Evolutionary conservation across 2,888 invertebrate species (phyloP).

Genomic region (Plebejus anna): DNA sequence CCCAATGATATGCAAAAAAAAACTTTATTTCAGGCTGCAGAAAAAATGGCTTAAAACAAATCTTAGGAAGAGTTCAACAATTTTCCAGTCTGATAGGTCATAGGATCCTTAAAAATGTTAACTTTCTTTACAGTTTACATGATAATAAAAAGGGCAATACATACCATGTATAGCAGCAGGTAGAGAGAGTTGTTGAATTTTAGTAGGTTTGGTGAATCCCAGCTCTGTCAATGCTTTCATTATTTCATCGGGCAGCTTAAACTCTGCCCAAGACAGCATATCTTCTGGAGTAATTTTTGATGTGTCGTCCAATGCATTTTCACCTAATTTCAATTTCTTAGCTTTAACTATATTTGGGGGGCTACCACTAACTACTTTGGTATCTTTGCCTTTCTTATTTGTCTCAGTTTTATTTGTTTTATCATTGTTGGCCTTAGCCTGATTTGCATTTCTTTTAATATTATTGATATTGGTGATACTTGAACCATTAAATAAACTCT

Average conservation of each 20-base stretch:
- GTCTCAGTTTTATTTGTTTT: neutral
- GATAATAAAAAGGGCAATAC: slow-evolving; percentile 7
- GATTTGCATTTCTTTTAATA: neutral
- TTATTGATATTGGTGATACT: neutral
- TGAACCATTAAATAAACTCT: slow-evolving; percentile 14
- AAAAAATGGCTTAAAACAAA: no score
- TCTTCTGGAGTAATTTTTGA: slow-evolving; percentile 61
- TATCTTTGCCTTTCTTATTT: neutral
- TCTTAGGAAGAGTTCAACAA: no score
- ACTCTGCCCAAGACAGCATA: slow-evolving; percentile 82
- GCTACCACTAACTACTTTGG: neutral
- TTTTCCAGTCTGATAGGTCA: no score
- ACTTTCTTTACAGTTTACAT: no score
- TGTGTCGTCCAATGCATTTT: slow-evolving; percentile 44
- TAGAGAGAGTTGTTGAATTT: slow-evolving; percentile 90
- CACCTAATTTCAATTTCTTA: slow-evolving; percentile 56
- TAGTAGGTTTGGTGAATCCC: slow-evolving; percentile 90
- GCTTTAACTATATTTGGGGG: slow-evolving; percentile 39
- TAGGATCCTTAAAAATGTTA: no score
- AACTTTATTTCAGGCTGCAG: no score
- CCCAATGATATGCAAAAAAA: no score
- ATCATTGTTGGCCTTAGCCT: neutral
- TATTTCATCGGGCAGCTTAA: slow-evolving; percentile 85
- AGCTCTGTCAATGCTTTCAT: slow-evolving; percentile 86
- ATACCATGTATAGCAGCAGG: slow-evolving; percentile 91